Evolutionary conservation across 1,140 invertebrate species (phyloP).

Genomic region (Drosophila sucinea): DNA sequence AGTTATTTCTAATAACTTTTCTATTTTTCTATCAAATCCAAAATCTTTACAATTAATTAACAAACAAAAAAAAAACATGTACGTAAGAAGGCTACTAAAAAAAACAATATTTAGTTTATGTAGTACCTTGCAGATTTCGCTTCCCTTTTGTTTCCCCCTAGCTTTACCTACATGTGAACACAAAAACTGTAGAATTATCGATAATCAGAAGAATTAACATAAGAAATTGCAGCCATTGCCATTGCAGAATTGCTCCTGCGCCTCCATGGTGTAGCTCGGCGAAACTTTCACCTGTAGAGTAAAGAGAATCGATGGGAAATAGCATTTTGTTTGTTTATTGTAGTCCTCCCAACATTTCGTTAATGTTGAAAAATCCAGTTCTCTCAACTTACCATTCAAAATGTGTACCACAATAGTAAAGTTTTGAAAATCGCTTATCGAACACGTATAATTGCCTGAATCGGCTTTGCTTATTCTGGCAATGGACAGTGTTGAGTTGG

Average conservation of each 20-base stretch:
- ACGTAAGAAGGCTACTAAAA: constrained; percentile 31
- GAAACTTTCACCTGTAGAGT: constrained; percentile 85
- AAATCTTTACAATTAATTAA: constrained; percentile 78
- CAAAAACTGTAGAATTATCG: constrained; percentile 32
- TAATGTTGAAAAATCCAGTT: no score
- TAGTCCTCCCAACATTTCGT: no score
- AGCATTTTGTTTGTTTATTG: no score
- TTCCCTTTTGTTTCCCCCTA: constrained; percentile 12
- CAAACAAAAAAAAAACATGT: constrained; percentile 56
- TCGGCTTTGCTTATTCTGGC: constrained; percentile 89
- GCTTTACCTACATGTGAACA: constrained; percentile 50
- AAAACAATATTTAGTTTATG: constrained; percentile 28
- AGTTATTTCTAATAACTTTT: constrained; percentile 77
- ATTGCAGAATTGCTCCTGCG: constrained; percentile 21
- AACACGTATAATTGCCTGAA: constrained; percentile 91
- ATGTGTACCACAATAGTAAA: constrained; percentile 89
- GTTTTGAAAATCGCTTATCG: constrained; percentile 86
- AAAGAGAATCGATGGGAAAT: neutral
- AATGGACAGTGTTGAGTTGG: constrained; percentile 89
- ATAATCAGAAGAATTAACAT: constrained; percentile 41
- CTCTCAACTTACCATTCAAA: constrained; percentile 86
- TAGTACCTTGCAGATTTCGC: constrained; percentile 16
- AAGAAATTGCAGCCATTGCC: constrained; percentile 37
- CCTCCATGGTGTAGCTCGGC: constrained; percentile 85
- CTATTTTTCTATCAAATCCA: constrained; percentile 47